Conservation (phyloP, 2,797 vertebrate genomes). For the Merluccius polli region DNA sequence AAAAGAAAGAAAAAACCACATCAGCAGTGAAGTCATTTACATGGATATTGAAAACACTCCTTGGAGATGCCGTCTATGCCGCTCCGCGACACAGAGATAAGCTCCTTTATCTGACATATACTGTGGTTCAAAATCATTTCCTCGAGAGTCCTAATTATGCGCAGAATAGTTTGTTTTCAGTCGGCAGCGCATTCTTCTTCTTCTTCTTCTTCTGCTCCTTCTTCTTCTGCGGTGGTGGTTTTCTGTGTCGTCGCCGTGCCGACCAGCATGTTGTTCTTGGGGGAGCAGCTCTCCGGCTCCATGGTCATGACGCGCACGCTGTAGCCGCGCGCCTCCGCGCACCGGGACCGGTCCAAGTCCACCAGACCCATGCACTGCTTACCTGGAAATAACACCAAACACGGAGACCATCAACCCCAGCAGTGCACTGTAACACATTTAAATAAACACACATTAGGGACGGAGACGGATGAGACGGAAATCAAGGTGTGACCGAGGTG, state of each 20-base stretch:
- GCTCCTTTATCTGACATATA: neutral
- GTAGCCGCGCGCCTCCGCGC: conserved; percentile 84
- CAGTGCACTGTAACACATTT: neutral
- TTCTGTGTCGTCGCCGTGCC: conserved; percentile 56
- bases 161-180: neutral
- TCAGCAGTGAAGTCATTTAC: neutral
- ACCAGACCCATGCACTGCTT: conserved; percentile 95
- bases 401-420: neutral
- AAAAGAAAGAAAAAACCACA: neutral
- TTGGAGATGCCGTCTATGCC: neutral
- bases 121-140: neutral
- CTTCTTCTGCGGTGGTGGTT: neutral
- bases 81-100: neutral
- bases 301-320: conserved; percentile 86
- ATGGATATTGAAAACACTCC: neutral
- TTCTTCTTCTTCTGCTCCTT: neutral
- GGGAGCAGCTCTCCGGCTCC: conserved; percentile 94
- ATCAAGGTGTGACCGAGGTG: neutral
- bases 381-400: conserved; percentile 55
- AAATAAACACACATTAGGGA: neutral
- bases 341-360: conserved; percentile 90
- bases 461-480: neutral
- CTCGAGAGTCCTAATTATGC: neutral
- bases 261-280: conserved; percentile 96
- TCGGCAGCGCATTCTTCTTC: neutral